Conservation (phyloP, 2,797 vertebrate species). For the Mormyrops boulengeri region DNA sequence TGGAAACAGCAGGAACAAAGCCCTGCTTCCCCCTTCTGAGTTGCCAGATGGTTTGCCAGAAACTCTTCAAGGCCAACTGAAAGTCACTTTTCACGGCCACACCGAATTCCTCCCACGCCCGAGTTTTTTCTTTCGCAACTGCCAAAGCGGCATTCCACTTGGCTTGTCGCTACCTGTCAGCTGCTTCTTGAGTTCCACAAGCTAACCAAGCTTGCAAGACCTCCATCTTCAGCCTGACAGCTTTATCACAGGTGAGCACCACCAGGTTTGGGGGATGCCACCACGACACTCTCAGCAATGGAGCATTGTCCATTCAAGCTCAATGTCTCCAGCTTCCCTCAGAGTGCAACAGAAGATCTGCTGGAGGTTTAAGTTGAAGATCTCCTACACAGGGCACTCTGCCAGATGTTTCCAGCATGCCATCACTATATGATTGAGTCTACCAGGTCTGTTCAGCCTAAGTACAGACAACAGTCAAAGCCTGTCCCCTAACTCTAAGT, state of each 20-base stretch:
- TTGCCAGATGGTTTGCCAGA: not conserved
- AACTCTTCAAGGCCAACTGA: not conserved
- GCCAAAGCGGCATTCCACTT: not conserved
- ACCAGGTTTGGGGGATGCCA: not conserved
- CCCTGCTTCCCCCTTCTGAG: not conserved
- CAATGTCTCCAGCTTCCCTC: not conserved
- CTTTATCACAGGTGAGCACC: not conserved
- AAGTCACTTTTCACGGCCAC: not conserved
- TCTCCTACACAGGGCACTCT: not conserved
- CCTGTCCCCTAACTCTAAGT: not conserved
- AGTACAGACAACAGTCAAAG: not conserved
- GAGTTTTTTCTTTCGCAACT: not conserved
- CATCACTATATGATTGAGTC: not conserved
- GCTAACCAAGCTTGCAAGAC: not conserved
- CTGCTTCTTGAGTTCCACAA: not conserved
- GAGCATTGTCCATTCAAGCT: not conserved
- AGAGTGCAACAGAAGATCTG: not conserved
- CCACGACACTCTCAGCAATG: not conserved
- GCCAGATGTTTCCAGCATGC: not conserved
- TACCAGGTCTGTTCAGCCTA: not conserved
- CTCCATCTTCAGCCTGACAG: not conserved
- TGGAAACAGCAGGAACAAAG: not conserved
- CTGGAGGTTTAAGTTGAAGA: not conserved
- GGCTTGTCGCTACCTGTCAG: not conserved
- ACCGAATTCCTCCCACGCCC: not conserved